phyloP scores from a whole-genome alignment of 2,113 vertebrate genomes.

The Brachionichthys hirsutus region DNA sequence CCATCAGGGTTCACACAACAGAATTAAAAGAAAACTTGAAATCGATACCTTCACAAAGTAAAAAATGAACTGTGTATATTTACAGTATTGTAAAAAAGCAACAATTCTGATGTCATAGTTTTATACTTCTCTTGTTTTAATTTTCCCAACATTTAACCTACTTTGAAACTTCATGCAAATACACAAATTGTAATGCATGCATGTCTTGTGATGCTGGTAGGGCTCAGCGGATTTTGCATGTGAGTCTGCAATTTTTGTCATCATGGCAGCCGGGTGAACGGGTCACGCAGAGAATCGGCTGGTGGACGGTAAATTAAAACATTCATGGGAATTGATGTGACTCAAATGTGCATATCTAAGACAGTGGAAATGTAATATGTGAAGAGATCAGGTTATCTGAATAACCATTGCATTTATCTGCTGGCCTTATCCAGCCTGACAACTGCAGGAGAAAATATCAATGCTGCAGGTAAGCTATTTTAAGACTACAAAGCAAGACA shows the following conservation, averaged over 20 bases:
- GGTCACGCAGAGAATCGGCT: neutral
- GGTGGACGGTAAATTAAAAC: neutral
- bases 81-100: neutral
- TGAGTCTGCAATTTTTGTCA: slow-evolving; percentile 32
- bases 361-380: neutral
- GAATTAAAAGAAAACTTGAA: neutral
- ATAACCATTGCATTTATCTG: slow-evolving; percentile 23
- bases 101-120: neutral
- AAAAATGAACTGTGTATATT: neutral
- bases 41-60: neutral
- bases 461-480: slow-evolving; percentile 50
- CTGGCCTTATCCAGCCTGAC: slow-evolving; percentile 23
- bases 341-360: slow-evolving; percentile 18
- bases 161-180: slow-evolving; percentile 45
- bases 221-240: slow-evolving; percentile 45
- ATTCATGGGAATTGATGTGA: neutral
- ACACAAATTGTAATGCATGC: slow-evolving; percentile 60
- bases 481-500: slow-evolving; percentile 30
- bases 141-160: slow-evolving; percentile 28
- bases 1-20: neutral
- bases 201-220: slow-evolving; percentile 42
- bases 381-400: neutral
- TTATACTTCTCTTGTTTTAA: neutral
- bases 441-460: slow-evolving; percentile 37
- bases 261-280: slow-evolving; percentile 16